These are phyloP conservation scores for Euglossa dilemma DNA, from an alignment of 1,140 invertebrate genomes.

Conservation along the genomic window DNA sequence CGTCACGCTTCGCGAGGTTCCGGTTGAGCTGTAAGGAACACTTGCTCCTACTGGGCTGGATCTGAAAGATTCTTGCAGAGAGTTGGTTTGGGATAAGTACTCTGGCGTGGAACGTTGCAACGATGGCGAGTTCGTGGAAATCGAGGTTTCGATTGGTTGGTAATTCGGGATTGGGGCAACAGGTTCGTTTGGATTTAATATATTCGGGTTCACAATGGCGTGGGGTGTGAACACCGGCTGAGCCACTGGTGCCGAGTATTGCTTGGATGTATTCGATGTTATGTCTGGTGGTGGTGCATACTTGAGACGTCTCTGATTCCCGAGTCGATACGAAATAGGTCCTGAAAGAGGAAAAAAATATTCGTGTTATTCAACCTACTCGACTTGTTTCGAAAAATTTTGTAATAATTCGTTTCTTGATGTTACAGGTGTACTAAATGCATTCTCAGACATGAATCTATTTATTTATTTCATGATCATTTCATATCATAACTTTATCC, in stretches of 20 bases:
- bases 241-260: conserved; percentile 29
- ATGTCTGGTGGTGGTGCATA: conserved; percentile 79
- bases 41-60: conserved; percentile 64
- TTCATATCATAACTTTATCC: too few species aligned
- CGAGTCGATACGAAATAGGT: conserved; percentile 75
- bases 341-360: conserved; percentile 51
- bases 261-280: conserved; percentile 60
- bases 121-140: conserved; percentile 56
- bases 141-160: neutral
- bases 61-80: conserved; percentile 67
- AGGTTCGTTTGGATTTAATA: conserved; percentile 67
- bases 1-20: conserved; percentile 7
- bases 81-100: conserved; percentile 51
- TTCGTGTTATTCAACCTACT: neutral
- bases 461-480: too few species aligned
- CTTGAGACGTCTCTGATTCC: conserved; percentile 78
- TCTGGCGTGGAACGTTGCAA: conserved; percentile 54
- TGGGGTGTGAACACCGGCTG: conserved; percentile 32
- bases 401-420: too few species aligned
- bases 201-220: conserved; percentile 40
- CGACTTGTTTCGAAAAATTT: neutral
- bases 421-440: too few species aligned
- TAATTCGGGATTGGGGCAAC: conserved; percentile 14
- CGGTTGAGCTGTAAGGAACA: neutral
- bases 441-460: too few species aligned